phyloP scores from a whole-genome alignment of 2,113 vertebrate genomes.

The Ramphastos sulfuratus region DNA sequence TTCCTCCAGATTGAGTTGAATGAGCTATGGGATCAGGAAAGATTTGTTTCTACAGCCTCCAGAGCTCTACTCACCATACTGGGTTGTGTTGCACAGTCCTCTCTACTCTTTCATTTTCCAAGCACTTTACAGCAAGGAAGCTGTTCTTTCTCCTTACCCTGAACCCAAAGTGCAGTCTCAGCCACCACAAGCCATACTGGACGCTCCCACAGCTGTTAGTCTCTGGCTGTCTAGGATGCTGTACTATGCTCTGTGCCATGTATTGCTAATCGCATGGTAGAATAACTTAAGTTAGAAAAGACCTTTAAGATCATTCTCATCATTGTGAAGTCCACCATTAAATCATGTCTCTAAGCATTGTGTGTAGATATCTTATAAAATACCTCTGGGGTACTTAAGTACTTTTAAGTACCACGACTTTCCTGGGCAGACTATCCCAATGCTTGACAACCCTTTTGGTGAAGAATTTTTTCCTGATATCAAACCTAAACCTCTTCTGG shows the following conservation, averaged over 20 bases:
- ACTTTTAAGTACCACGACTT: too few relatives aligned
- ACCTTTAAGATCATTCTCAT: background rate
- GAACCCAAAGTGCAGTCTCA: accelerated
- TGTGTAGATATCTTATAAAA: background rate
- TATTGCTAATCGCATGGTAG: accelerated
- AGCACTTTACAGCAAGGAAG: background rate
- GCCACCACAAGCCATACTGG: accelerated
- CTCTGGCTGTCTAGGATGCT: background rate
- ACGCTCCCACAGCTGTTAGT: accelerated
- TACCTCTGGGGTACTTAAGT: background rate
- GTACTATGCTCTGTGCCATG: accelerated
- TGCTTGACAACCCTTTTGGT: background rate
- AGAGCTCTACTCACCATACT: accelerated
- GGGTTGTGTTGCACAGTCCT: too few relatives aligned
- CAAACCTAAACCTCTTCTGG: background rate
- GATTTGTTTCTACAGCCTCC: background rate
- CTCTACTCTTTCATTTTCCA: background rate
- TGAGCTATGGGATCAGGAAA: background rate
- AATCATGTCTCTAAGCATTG: background rate
- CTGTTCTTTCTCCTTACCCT: background rate
- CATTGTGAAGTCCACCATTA: background rate
- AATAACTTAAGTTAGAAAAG: background rate
- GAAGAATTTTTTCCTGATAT: background rate
- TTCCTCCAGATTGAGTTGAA: background rate
- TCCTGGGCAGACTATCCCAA: background rate